Percentiles rank a stretch among this genome's conserved stretches.
Conservation (phyloP, 2,888 invertebrate genomes). For the Drosophila limbata region DNA sequence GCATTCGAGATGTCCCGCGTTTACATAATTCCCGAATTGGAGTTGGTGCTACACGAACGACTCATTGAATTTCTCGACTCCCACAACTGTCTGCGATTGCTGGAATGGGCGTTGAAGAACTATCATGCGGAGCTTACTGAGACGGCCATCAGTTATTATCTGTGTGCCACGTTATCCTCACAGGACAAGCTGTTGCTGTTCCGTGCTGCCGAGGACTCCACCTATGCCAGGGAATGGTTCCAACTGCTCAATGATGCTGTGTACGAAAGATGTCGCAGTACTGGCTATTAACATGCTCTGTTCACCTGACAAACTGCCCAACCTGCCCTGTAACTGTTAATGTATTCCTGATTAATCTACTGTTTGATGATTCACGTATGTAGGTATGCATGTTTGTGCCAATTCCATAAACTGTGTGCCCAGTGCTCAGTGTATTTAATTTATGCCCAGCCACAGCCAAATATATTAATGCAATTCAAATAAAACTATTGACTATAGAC, state of each 20-base stretch:
- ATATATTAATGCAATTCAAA: constrained; percentile 29
- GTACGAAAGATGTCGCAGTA: constrained; percentile 80
- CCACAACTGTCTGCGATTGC: constrained; percentile 80
- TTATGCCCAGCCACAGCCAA: constrained; percentile 48
- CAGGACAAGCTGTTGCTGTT: constrained; percentile 82
- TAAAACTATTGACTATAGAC: constrained; percentile 33
- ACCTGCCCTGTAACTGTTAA: constrained; percentile 21
- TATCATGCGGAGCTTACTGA: constrained; percentile 84
- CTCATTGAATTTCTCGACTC: constrained; percentile 80
- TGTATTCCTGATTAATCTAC: constrained; percentile 23
- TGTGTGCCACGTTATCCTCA: constrained; percentile 79
- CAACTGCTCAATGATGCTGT: constrained; percentile 84
- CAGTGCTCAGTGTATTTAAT: constrained; percentile 29
- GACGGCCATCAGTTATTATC: constrained; percentile 84
- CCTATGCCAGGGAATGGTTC: constrained; percentile 84
- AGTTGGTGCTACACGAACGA: constrained; percentile 75
- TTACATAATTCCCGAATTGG: constrained; percentile 84
- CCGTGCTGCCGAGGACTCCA: constrained; percentile 83
- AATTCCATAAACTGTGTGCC: constrained; percentile 27
- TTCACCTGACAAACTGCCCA: constrained; percentile 6
- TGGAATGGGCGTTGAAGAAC: constrained; percentile 85
- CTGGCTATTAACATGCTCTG: constrained; percentile 57
- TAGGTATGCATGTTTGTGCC: constrained; percentile 30
- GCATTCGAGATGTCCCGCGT: constrained; percentile 85
- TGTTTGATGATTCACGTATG: neutral